phyloP scores from a whole-genome alignment of 2,888 invertebrate species.

The Drosophila algonquin region DNA sequence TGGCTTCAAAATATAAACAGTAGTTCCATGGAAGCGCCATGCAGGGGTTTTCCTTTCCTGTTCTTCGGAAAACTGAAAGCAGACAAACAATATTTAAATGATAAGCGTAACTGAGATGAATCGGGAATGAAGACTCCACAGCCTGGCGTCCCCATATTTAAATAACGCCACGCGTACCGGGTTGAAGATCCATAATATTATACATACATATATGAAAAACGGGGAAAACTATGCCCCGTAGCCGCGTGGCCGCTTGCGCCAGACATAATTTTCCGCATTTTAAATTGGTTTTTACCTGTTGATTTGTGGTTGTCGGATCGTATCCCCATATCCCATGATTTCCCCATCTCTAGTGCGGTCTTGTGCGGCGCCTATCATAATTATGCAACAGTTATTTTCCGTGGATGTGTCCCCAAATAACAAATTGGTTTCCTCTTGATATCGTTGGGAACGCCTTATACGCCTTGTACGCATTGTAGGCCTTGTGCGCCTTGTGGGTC shows the following conservation, averaged over 20 bases:
- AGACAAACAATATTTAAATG: constrained; percentile 63
- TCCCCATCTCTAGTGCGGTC: too few relatives aligned
- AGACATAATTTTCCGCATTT: constrained; percentile 74
- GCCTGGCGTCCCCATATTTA: constrained; percentile 57
- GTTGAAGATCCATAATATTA: constrained; percentile 36
- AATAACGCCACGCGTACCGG: constrained; percentile 66
- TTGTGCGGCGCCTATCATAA: neutral
- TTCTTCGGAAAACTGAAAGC: constrained; percentile 17
- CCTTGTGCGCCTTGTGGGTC: constrained; percentile 51
- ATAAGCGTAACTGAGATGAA: constrained; percentile 28
- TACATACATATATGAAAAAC: constrained; percentile 47
- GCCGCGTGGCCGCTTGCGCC: constrained; percentile 43
- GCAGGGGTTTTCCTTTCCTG: constrained; percentile 63
- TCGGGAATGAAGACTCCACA: constrained; percentile 34
- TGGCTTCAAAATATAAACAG: constrained; percentile 52
- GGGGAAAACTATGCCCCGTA: constrained; percentile 63
- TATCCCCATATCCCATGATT: too few relatives aligned
- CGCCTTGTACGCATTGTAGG: constrained; percentile 39
- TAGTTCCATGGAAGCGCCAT: constrained; percentile 61
- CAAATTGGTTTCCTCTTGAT: constrained; percentile 12
- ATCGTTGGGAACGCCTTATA: constrained; percentile 42
- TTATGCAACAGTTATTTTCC: constrained; percentile 11
- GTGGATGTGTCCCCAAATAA: constrained; percentile 18
- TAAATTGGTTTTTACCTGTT: constrained; percentile 76
- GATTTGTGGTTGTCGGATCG: constrained; percentile 29